Conservation (phyloP, 2,113 vertebrate genomes). For the Psammodynastes pulverulentus region DNA sequence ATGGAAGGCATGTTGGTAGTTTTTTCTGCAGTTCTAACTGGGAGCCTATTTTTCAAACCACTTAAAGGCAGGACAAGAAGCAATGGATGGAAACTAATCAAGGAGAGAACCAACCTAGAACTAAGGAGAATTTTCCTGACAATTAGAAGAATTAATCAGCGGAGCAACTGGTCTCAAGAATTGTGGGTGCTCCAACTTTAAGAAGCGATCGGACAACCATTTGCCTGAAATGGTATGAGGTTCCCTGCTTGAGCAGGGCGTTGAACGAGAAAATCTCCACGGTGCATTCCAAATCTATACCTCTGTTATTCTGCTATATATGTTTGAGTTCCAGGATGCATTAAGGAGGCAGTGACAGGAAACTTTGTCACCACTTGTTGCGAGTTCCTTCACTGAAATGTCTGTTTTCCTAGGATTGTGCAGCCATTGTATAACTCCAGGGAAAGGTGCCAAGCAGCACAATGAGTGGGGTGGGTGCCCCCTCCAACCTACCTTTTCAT, state of each 20-base stretch:
- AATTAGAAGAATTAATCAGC: background rate
- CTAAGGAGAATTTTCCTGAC: background rate
- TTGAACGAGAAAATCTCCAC: background rate
- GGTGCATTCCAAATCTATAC: background rate
- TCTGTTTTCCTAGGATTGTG: background rate
- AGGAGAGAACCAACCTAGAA: background rate
- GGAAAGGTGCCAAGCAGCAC: background rate
- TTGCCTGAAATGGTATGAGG: background rate
- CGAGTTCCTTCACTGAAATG: background rate
- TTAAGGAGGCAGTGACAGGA: background rate
- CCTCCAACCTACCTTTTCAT: background rate
- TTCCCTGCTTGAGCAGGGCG: background rate
- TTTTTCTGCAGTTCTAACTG: no score
- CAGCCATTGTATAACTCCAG: background rate
- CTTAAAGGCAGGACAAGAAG: background rate
- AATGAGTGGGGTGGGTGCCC: background rate
- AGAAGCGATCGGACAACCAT: background rate
- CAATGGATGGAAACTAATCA: background rate
- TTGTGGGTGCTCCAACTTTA: background rate
- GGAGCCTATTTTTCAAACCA: background rate
- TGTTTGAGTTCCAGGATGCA: background rate
- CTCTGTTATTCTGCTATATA: background rate
- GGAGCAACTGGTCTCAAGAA: background rate
- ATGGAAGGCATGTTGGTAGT: no score
- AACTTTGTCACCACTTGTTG: background rate